A percentile compares a stretch with the other conserved stretches of the same genome.
Conservation (phyloP, 1,140 invertebrate genomes). For the Bombus vancouverensis region DNA sequence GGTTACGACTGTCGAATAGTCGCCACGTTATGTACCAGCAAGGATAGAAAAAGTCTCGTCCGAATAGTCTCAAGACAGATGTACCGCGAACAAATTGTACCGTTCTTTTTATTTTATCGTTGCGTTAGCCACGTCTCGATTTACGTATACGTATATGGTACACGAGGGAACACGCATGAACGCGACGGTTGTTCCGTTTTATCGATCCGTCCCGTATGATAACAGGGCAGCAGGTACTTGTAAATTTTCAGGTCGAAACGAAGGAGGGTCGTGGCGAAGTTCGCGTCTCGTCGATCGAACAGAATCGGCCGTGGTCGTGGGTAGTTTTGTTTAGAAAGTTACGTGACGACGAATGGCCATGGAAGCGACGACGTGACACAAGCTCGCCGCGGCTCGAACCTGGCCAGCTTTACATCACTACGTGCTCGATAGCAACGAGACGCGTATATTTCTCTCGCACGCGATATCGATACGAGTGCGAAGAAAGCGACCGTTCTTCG, state of each 20-base stretch:
- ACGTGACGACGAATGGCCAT: conserved; percentile 66
- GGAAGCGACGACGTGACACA: conserved; percentile 72
- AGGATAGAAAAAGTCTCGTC: not conserved
- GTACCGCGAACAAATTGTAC: no score
- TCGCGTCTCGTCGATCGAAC: conserved; percentile 1
- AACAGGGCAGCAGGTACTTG: conserved; percentile 48
- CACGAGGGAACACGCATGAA: not conserved
- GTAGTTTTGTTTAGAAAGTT: conserved; percentile 75
- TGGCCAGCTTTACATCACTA: conserved; percentile 42
- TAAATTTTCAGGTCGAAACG: conserved; percentile 43
- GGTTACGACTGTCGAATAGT: not conserved
- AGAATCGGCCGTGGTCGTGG: conserved; percentile 10
- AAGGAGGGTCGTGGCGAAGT: not conserved
- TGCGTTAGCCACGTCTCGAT: not conserved
- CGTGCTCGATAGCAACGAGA: conserved; percentile 2
- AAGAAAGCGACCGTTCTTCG: conserved; percentile 11
- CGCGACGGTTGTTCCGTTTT: conserved; percentile 1
- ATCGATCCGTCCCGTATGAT: conserved; percentile 69
- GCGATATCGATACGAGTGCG: conserved; percentile 8
- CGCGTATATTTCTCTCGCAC: not conserved
- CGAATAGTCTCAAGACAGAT: not conserved
- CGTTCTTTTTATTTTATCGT: no score
- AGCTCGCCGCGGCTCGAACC: conserved; percentile 49
- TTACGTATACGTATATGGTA: not conserved
- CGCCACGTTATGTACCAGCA: not conserved